A percentile compares a stretch with the other conserved stretches of the same genome.
These are phyloP conservation scores for Protophormia terraenovae DNA, from an alignment of 2,888 invertebrate genomes.

Conservation along the genomic window DNA sequence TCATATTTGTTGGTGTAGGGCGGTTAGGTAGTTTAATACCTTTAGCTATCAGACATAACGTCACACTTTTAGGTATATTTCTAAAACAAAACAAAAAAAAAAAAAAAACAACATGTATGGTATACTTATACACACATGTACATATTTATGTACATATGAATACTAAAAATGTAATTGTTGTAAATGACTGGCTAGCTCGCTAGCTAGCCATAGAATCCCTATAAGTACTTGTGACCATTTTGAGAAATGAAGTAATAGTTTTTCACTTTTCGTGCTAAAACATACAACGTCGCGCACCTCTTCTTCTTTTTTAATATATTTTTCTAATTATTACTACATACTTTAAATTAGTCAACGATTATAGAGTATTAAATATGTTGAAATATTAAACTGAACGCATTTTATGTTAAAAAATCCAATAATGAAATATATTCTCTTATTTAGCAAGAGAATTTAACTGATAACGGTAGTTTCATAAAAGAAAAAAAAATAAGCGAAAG, in stretches of 20 bases:
- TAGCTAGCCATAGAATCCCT: conserved; percentile 44
- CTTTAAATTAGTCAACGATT: conserved; percentile 21
- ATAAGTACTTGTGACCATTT: conserved; percentile 60
- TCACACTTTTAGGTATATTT: conserved; percentile 25
- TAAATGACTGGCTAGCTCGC: conserved; percentile 17
- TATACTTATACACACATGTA: not conserved
- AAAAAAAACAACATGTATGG: too few relatives aligned
- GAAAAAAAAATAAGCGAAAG: not conserved
- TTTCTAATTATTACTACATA: not conserved
- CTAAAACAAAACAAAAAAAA: too few relatives aligned
- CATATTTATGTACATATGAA: not conserved
- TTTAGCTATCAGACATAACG: conserved; percentile 9
- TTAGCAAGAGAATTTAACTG: conserved; percentile 21
- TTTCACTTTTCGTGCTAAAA: conserved; percentile 30
- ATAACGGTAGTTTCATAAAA: conserved; percentile 26
- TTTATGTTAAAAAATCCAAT: not conserved
- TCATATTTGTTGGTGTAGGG: not conserved
- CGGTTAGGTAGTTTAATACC: not conserved
- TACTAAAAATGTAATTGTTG: not conserved
- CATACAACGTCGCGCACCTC: not conserved
- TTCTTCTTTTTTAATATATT: not conserved
- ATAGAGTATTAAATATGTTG: not conserved
- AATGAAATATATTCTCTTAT: not conserved
- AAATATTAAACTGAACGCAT: not conserved
- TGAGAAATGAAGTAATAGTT: conserved; percentile 54